Base-by-base conservation (phyloP, 2,888 invertebrate species). In the Drosophila neotestacea region DNA sequence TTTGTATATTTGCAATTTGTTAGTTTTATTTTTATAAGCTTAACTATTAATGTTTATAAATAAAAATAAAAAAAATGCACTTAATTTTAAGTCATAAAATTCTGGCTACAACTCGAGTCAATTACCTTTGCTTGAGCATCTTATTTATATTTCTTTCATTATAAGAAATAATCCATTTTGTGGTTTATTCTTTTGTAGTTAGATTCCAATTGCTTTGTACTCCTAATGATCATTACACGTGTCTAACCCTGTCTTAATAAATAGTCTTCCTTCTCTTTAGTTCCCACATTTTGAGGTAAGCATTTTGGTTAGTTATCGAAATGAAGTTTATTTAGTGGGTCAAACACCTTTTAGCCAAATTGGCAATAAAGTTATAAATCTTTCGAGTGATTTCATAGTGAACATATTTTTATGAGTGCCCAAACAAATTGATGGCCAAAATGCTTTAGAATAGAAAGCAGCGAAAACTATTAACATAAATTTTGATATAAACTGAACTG, bases 381-480 rank as follows among this genome's bases (percentile, higher is more conserved):
- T 74, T 44, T 42, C 32, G 42, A 11, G 32, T 28, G 48, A 48
- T 60, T 41, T 61, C 3, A 11, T 28, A 27, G 27, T 36, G 16
- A 39, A 28, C 51, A 64, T 67, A 44, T 56, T 63, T 66, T 63
- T 44, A 42, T 44, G 58, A 65, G 50, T 52, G 65, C 47, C 22
- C 16, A 51, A 42, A 39, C 51, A 74, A 54, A 44, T 48, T 50
- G 34, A 30, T 38, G 62, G 22, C 34, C 58, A 36, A 74, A 34
- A 32, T 28, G 2, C 13, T 46, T 58, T 7, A 27, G 38, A 86
- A 79, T 79, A 84, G 84, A 84, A 84, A 86, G 87, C 70, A 62
- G 58, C 46, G 10, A 27, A 64, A 80, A 76, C 69, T 68, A 86
- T 81, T 79, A 79, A 81, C 84, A 84, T 86, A 84, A 77, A 66